Evolutionary conservation across 2,888 invertebrate genomes (phyloP).

Genomic region (Ophion obscuratus): DNA sequence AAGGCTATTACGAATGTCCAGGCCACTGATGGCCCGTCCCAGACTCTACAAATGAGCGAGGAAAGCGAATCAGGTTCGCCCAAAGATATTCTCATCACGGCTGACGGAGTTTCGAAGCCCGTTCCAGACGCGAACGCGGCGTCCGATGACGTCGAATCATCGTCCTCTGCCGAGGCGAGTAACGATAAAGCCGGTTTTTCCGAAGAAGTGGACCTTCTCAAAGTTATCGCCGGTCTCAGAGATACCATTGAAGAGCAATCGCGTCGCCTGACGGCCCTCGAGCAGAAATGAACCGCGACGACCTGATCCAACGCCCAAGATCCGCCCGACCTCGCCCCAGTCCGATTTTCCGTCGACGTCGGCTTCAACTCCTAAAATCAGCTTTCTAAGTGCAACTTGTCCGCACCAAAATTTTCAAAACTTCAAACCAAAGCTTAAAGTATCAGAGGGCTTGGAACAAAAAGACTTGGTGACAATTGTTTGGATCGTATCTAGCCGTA

Average conservation of each 20-base stretch:
- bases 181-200: background rate
- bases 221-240: constrained; percentile 25
- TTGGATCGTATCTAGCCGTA: too few species aligned
- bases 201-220: constrained; percentile 12
- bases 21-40: background rate
- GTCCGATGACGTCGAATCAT: background rate
- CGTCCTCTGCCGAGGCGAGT: background rate
- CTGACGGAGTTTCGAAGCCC: background rate
- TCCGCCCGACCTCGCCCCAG: background rate
- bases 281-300: background rate
- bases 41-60: background rate
- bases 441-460: too few species aligned
- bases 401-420: too few species aligned
- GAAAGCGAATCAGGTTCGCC: background rate
- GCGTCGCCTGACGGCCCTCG: constrained; percentile 21
- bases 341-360: too few species aligned
- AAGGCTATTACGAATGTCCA: background rate
- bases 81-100: background rate
- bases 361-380: too few species aligned
- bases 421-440: too few species aligned
- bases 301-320: background rate
- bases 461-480: too few species aligned
- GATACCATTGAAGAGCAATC: constrained; percentile 14
- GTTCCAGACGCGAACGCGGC: too few species aligned
- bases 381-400: too few species aligned